Base-by-base conservation (phyloP, 1,140 invertebrate genomes). In the Trachelipus rathkii region DNA sequence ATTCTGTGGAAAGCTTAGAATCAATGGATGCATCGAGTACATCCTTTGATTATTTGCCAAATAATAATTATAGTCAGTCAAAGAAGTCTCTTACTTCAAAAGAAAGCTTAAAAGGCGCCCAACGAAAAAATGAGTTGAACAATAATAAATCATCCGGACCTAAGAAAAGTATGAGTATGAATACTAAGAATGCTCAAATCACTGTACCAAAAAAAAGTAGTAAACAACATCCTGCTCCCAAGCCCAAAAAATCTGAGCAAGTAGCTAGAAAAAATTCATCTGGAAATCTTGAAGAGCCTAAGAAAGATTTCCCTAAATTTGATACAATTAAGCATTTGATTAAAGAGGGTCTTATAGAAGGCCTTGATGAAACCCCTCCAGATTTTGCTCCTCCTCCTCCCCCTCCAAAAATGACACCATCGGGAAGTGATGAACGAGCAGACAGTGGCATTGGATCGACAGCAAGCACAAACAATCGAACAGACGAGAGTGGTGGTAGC, bases 281-380 rank as follows among this genome's bases (percentile, higher is more conserved):
- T 75, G 77, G 70, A 70, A 78, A 33, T 71, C 67, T 70, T 78
- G 50, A 60, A 15, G 50, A 60, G 8, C 8, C 50, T 19, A 60
- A 60, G 19, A 60, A 60, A 19, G 74, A 77, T 19, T 23, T 90
- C 81, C 91, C 89, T 66, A 92, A 91, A 2, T 93, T 92, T 84
- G 91, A 92, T 85, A 91, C 92, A 81, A 91, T 92, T 78, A 90
- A 91, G 82, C 90, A 90, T 50, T 83, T 93, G 68, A 87, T 92
- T 69, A 90, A 89, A 82, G 89, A 91, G 84, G 90, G 90, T 71
- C 86, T 89, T 79, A 82, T 86, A n/a, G 87, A 89, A 75, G 87
- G 86, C 5, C 74, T 88, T 44, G 85, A 86, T 80, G 87, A 88
- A 71, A 85, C 86, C 0, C 88, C 88, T 9, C 85, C 85, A 2